Percentiles rank a stretch among this genome's conserved stretches.
These are phyloP conservation scores for Anguilla megastoma DNA, from an alignment of 2,797 vertebrate species.

Conservation along the genomic window DNA sequence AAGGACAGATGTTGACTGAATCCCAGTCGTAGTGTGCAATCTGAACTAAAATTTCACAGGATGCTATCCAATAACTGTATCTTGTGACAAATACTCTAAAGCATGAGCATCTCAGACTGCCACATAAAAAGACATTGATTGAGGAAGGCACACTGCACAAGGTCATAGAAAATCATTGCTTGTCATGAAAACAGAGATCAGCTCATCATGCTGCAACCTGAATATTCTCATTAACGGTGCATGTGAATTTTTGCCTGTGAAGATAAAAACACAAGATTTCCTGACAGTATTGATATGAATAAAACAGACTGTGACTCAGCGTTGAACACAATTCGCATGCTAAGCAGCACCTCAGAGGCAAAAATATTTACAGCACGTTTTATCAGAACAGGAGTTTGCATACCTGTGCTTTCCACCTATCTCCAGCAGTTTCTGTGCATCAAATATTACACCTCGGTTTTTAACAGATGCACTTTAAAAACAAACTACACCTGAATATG, in stretches of 20 bases:
- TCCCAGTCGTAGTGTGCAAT: too few relatives aligned
- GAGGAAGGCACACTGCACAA: neutral
- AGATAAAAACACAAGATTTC: neutral
- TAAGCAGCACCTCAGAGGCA: constrained; percentile 11
- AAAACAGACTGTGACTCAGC: neutral
- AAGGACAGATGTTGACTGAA: too few relatives aligned
- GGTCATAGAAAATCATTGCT: neutral
- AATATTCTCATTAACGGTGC: neutral
- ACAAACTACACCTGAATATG: neutral
- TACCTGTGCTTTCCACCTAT: neutral
- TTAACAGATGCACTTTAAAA: neutral
- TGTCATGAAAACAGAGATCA: constrained; percentile 6
- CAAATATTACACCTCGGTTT: neutral
- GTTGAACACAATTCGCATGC: constrained; percentile 9
- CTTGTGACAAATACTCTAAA: neutral
- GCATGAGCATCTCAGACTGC: neutral
- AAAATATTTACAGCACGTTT: constrained; percentile 9
- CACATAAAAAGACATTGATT: neutral
- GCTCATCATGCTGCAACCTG: neutral
- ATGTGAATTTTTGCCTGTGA: neutral
- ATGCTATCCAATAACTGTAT: neutral
- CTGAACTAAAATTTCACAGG: neutral
- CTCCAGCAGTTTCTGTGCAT: neutral
- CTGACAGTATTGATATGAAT: neutral
- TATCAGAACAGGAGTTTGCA: neutral